These are phyloP conservation scores for Gisinianus flammeolus DNA, from an alignment of 2,888 invertebrate genomes.

Conservation along the genomic window DNA sequence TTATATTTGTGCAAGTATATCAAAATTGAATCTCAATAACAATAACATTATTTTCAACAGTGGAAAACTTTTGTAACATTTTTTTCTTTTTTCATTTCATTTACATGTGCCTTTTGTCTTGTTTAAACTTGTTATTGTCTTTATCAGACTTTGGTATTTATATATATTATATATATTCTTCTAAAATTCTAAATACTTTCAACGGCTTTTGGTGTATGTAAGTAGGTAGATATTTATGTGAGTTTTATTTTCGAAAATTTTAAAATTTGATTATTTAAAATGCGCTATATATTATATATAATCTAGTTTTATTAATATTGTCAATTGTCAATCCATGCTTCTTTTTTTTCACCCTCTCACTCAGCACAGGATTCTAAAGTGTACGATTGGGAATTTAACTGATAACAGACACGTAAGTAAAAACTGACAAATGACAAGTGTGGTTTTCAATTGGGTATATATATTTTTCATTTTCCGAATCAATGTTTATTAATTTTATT, in stretches of 20 bases:
- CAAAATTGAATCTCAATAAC: too few relatives aligned
- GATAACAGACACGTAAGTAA: background rate
- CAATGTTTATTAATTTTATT: background rate
- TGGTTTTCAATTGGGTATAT: background rate
- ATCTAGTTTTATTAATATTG: background rate
- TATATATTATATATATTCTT: background rate
- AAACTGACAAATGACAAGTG: background rate
- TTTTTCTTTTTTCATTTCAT: background rate
- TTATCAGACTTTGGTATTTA: background rate
- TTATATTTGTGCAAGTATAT: background rate
- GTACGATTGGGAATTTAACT: too few relatives aligned
- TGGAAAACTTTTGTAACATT: background rate
- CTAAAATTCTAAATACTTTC: background rate
- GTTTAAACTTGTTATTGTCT: slow-evolving; percentile 10
- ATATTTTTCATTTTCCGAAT: background rate
- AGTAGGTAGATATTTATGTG: background rate
- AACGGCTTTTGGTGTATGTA: background rate
- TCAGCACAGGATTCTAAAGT: too few relatives aligned
- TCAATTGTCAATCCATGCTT: background rate
- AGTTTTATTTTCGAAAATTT: background rate
- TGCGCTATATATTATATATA: background rate
- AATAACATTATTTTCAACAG: background rate
- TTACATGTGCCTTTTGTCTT: background rate
- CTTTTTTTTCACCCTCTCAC: background rate
- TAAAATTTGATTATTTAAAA: background rate